Evolutionary conservation across 2,797 vertebrate species (phyloP).

Genomic region (Orientallactaga sibirica): DNA sequence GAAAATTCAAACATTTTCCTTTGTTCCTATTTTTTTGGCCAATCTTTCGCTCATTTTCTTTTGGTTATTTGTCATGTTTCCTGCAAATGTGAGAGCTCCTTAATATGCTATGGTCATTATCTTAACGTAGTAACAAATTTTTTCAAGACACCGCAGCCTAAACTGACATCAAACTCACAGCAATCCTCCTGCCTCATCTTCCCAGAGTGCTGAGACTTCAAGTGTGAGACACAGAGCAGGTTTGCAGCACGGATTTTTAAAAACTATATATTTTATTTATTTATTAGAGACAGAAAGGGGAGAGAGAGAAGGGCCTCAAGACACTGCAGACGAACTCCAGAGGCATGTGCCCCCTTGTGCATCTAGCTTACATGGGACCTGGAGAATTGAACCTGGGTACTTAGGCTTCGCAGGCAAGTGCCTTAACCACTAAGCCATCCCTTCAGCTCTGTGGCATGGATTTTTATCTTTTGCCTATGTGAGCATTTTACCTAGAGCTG

Average conservation of each 20-base stretch:
- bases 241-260: background rate
- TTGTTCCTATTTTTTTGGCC: background rate
- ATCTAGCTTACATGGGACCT: too few species aligned
- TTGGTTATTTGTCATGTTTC: background rate
- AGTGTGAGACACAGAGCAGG: background rate
- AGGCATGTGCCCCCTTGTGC: too few species aligned
- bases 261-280: too few species aligned
- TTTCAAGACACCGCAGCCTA: background rate
- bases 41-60: background rate
- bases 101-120: background rate
- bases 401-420: too few species aligned
- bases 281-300: too few species aligned
- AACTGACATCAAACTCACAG: background rate
- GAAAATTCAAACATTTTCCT: background rate
- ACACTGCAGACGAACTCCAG: too few species aligned
- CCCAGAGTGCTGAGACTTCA: background rate
- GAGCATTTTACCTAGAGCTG: background rate
- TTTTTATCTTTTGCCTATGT: background rate
- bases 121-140: background rate
- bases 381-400: too few species aligned
- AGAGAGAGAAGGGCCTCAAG: too few species aligned
- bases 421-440: too few species aligned
- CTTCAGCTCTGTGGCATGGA: too few species aligned
- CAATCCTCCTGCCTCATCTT: background rate
- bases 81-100: background rate